phyloP scores from a whole-genome alignment of 92 coral and sea anemone genomes.

The Nematostella vectensis region DNA sequence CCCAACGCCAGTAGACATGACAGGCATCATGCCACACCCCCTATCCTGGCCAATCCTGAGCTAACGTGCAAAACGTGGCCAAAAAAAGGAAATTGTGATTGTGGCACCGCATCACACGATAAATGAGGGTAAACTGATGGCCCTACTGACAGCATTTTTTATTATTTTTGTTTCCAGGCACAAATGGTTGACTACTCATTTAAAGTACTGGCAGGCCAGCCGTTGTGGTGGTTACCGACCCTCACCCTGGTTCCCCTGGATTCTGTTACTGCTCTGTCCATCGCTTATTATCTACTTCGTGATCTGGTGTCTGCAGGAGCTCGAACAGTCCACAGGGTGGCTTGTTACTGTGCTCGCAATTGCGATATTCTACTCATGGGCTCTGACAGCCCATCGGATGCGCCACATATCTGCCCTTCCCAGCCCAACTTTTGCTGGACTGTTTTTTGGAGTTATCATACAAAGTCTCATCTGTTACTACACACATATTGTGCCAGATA shows the following conservation, averaged over 20 bases:
- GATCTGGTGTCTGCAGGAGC: constrained; percentile 25
- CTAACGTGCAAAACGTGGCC: too few species aligned
- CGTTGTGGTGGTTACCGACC: constrained; percentile 55
- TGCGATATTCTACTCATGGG: constrained; percentile 38
- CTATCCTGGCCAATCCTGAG: too few species aligned
- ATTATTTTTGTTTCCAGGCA: constrained; percentile 45
- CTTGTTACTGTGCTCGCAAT: constrained; percentile 11
- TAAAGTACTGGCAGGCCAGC: constrained; percentile 62
- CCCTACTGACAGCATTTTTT: too few species aligned
- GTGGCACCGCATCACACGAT: too few species aligned
- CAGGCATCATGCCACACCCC: too few species aligned
- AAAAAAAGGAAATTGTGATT: too few species aligned
- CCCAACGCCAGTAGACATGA: too few species aligned
- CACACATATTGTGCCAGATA: constrained; percentile 64
- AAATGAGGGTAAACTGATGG: too few species aligned
- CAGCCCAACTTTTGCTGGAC: constrained; percentile 75
- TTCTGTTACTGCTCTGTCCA: constrained; percentile 52
- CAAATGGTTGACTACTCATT: constrained; percentile 53
- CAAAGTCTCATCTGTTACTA: constrained; percentile 68
- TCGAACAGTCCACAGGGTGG: constrained; percentile 32
- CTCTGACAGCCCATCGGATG: constrained; percentile 57
- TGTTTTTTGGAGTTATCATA: constrained; percentile 75
- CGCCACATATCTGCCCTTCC: constrained; percentile 73
- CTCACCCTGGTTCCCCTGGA: constrained; percentile 74
- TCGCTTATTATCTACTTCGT: constrained; percentile 32